Evolutionary conservation across 2,113 vertebrate genomes (phyloP), one percentile per base, ranked within the genome.

Genomic region (Aphelocoma coerulescens): DNA sequence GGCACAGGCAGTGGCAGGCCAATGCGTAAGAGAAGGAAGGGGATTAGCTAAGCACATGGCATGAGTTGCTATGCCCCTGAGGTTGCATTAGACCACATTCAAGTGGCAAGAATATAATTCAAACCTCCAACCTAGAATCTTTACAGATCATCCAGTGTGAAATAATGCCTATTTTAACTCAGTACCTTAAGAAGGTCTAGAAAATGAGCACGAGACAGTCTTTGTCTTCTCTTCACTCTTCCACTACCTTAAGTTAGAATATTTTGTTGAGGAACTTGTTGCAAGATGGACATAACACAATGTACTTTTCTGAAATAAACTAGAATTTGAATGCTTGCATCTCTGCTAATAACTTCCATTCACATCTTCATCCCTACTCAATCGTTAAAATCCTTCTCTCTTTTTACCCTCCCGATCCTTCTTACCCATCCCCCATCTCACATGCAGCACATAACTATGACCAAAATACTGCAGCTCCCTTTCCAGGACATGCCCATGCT

Each of bases 381-480:
- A 13, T 5, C 33, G 51, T 41, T 41, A 52, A 49, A 35, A 32
- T 41, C 46, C 67, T 54, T 46, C 27, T 73, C 23, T 32, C 21
- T 54, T 76, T 23, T 72, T 16, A 27, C 2, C 5, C 27, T 85
- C 17, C 6, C 22, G 4, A 13, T 30, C 20, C 26, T 63, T 49
- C 52, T 54, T 30, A 54, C 28, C 52, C 52, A 54, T 54, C 52
- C 28, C 17, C 28, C 28, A 54, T 49, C 7, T 11, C 32, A 68
- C 0, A 0, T 9, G 15, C 32, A 73, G 41, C 39, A 80, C 1
- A 0, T 6, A 62, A 52, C 51, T 49, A 21, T 16, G 68, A 71
- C 23, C 3, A 55, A 71, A 83, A 66, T 15, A 66, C 21, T 30
- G 27, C 28, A 1, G 0, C 20, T 78, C 7, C 18, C 30, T 78